Percentiles rank a stretch among this genome's conserved stretches.
Conservation (phyloP, 1,140 invertebrate genomes). For the Aricia agestis region DNA sequence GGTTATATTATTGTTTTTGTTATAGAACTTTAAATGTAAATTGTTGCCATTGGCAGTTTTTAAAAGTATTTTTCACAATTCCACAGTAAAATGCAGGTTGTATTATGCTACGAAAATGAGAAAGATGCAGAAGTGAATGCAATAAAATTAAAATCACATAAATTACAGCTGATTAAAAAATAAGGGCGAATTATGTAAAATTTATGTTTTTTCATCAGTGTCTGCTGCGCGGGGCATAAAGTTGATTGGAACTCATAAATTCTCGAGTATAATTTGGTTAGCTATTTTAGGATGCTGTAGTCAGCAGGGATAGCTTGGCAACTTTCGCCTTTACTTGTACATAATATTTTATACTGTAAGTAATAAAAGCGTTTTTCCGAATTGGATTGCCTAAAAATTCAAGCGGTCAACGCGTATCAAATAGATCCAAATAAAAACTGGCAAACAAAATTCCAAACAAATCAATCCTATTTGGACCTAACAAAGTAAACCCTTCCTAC, state of each 20-base stretch:
- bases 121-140: not conserved
- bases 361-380: too few relatives aligned
- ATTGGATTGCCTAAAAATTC: not conserved
- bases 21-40: too few relatives aligned
- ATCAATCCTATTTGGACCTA: not conserved
- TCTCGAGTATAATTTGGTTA: conserved; percentile 27
- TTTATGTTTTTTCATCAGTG: conserved; percentile 7
- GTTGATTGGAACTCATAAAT: conserved; percentile 27
- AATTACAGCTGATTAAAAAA: conserved; percentile 5
- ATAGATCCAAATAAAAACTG: not conserved
- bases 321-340: not conserved
- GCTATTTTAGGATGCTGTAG: conserved; percentile 25
- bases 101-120: not conserved
- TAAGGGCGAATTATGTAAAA: conserved; percentile 3
- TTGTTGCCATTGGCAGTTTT: too few relatives aligned
- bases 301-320: not conserved
- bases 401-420: not conserved
- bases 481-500: conserved; percentile 2
- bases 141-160: conserved; percentile 4
- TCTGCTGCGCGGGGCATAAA: conserved; percentile 18
- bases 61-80: not conserved
- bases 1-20: too few relatives aligned
- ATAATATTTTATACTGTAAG: not conserved
- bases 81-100: not conserved
- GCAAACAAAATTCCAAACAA: conserved; percentile 18